phyloP scores from a whole-genome alignment of 2,888 invertebrate species.

The Apodemia zela region DNA sequence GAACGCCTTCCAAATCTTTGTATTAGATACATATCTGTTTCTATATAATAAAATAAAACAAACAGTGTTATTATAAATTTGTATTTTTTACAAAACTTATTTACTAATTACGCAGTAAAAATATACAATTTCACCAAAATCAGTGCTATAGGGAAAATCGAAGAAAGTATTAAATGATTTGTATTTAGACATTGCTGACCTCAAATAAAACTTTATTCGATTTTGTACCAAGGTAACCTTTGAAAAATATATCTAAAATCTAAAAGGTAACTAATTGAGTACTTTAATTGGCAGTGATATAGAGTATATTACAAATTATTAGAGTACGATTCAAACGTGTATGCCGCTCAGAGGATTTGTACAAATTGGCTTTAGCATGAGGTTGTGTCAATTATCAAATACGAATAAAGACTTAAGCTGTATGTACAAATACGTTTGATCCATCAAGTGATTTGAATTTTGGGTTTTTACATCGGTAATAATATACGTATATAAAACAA shows the following conservation, averaged over 20 bases:
- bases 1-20: no score
- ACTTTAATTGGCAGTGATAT: background rate
- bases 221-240: constrained; percentile 47
- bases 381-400: no score
- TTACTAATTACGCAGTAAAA: constrained; percentile 9
- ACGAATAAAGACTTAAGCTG: no score
- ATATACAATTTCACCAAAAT: constrained; percentile 27
- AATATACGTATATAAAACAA: no score
- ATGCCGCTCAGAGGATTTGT: background rate
- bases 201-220: constrained; percentile 32
- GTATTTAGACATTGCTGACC: background rate
- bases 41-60: background rate
- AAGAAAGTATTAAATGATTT: constrained; percentile 24
- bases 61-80: background rate
- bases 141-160: constrained; percentile 30
- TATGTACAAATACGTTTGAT: no score
- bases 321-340: background rate
- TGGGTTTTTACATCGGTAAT: no score
- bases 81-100: constrained; percentile 22
- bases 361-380: background rate
- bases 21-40: background rate
- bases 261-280: constrained; percentile 23
- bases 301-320: background rate
- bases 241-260: constrained; percentile 43
- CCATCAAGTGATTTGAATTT: no score